These are phyloP conservation scores for Hecatera dysodea DNA, from an alignment of 2,888 invertebrate species.

Conservation along the genomic window DNA sequence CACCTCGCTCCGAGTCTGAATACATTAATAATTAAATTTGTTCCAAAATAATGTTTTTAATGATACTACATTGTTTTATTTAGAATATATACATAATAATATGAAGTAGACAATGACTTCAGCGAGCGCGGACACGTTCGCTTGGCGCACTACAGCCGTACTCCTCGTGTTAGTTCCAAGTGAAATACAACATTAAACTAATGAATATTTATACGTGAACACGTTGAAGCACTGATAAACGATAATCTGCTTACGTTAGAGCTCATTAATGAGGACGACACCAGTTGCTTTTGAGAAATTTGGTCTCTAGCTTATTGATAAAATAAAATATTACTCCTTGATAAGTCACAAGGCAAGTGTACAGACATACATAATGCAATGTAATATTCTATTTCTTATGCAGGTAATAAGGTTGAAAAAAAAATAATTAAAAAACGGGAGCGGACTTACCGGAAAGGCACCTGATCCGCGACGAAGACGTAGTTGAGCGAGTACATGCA, in stretches of 20 bases:
- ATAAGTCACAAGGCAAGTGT: constrained; percentile 8
- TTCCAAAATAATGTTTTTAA: not conserved
- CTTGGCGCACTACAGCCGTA: not conserved
- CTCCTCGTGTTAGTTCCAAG: not conserved
- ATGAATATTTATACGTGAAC: not conserved
- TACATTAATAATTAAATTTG: not conserved
- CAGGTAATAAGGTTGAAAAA: constrained; percentile 2
- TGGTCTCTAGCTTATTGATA: constrained; percentile 17
- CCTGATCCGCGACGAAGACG: constrained; percentile 90
- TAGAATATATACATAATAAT: constrained; percentile 9
- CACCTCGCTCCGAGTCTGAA: not conserved
- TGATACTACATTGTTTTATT: not conserved
- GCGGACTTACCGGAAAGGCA: constrained; percentile 88
- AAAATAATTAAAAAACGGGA: not conserved
- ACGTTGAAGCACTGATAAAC: constrained; percentile 15
- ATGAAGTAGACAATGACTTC: not conserved
- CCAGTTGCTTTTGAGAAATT: not conserved
- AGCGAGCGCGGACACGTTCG: not conserved
- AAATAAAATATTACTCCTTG: constrained; percentile 26
- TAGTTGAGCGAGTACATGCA: constrained; percentile 90
- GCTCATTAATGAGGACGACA: constrained; percentile 13
- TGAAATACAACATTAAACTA: not conserved
- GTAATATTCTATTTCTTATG: not conserved
- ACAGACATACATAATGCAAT: not conserved
- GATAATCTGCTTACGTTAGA: constrained; percentile 13